Conservation (phyloP, 2,113 vertebrate species). For the Cyprinodon variegatus region DNA sequence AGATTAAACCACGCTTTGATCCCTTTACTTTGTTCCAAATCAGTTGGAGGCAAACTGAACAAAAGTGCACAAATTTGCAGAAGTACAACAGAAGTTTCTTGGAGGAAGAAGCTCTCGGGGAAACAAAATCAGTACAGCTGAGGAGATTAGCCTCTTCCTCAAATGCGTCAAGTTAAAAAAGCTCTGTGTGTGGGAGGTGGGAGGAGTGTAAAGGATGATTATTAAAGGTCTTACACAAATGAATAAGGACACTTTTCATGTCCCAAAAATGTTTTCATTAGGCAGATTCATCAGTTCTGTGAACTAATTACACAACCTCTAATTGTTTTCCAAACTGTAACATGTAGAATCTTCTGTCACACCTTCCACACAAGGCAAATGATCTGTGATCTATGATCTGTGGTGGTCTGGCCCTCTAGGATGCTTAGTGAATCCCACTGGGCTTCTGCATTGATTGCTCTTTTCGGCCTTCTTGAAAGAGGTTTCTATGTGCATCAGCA, state of each 20-base stretch:
- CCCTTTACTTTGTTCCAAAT: constrained; percentile 48
- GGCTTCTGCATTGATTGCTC: not conserved
- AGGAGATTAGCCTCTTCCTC: constrained; percentile 1
- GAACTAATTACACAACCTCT: not conserved
- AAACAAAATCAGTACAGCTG: not conserved
- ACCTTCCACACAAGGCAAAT: not conserved
- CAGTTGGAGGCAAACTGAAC: constrained; percentile 37
- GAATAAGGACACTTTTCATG: not conserved
- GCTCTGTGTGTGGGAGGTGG: not conserved
- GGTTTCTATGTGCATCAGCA: not conserved
- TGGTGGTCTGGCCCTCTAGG: not conserved
- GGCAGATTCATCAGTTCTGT: not conserved
- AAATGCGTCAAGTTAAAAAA: not conserved
- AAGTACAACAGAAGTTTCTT: constrained; percentile 29
- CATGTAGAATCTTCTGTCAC: not conserved
- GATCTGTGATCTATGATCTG: not conserved
- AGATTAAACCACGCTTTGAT: constrained; percentile 59
- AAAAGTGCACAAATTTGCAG: constrained; percentile 16
- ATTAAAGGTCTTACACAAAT: not conserved
- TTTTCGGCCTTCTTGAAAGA: not conserved
- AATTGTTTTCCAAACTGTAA: not conserved
- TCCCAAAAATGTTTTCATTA: not conserved
- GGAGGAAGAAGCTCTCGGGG: constrained; percentile 7
- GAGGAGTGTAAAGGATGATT: not conserved
- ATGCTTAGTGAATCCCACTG: not conserved